Evolutionary conservation across 1,140 invertebrate genomes (phyloP).

Genomic region (Dysdera silvatica): DNA sequence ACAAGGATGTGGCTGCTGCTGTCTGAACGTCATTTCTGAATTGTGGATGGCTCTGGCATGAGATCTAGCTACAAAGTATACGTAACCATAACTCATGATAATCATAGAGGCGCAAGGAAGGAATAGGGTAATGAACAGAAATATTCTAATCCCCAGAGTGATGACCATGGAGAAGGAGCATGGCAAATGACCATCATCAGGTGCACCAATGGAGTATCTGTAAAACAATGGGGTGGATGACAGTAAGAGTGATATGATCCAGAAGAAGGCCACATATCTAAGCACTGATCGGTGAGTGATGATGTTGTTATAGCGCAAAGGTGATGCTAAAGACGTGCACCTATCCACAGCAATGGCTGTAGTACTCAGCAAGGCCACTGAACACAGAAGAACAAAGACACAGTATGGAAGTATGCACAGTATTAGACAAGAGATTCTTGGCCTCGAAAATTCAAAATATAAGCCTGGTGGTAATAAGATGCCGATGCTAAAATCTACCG

Average conservation of each 20-base stretch:
- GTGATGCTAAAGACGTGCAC: constrained; percentile 55
- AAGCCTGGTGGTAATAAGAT: constrained; percentile 61
- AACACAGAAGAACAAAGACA: constrained; percentile 54
- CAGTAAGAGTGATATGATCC: constrained; percentile 53
- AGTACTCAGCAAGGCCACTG: constrained; percentile 55
- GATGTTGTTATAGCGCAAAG: constrained; percentile 52
- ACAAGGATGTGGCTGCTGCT: constrained; percentile 32
- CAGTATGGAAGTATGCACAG: constrained; percentile 55
- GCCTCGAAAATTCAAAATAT: constrained; percentile 51
- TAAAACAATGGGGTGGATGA: constrained; percentile 52
- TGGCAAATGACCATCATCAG: not conserved
- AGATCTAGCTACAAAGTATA: constrained; percentile 56
- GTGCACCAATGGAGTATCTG: constrained; percentile 28
- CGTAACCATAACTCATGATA: constrained; percentile 57
- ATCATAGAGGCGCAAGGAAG: constrained; percentile 52
- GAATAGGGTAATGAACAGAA: constrained; percentile 40
- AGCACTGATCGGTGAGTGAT: constrained; percentile 55
- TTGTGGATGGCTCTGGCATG: constrained; percentile 59
- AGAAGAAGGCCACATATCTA: constrained; percentile 53
- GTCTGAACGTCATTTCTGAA: constrained; percentile 53
- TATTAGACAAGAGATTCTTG: constrained; percentile 7
- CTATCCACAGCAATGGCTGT: constrained; percentile 59
- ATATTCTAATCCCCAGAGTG: constrained; percentile 12
- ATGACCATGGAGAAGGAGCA: constrained; percentile 24
- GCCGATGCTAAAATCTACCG: constrained; percentile 64